A percentile compares a stretch with the other conserved stretches of the same genome.
Conservation (phyloP, 2,888 invertebrate genomes). For the Nymphalis urticae region DNA sequence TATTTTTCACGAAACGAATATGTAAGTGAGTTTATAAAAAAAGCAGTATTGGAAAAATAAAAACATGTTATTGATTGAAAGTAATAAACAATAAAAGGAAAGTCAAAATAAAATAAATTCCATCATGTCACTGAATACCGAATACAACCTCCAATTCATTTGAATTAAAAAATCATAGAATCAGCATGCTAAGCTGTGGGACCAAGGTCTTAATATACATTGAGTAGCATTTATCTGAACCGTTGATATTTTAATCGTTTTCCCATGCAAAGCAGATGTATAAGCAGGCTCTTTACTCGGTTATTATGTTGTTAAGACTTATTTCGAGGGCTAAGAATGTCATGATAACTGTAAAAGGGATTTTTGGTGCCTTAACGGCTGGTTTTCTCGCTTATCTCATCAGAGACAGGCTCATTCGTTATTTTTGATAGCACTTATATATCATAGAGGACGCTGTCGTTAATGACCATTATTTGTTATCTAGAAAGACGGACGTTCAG, state of each 20-base stretch:
- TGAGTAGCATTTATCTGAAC: slow-evolving; percentile 31
- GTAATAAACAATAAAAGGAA: background rate
- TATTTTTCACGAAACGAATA: no score
- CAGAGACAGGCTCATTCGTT: slow-evolving; percentile 37
- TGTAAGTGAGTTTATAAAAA: background rate
- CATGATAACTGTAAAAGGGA: slow-evolving; percentile 39
- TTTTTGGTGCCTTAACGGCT: slow-evolving; percentile 38
- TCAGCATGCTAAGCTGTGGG: slow-evolving; percentile 22
- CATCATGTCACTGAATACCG: background rate
- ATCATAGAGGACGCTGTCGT: slow-evolving; percentile 28
- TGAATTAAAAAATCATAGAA: slow-evolving; percentile 4
- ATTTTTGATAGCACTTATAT: slow-evolving; percentile 38
- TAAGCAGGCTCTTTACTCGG: slow-evolving; percentile 32
- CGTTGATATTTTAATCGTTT: slow-evolving; percentile 43
- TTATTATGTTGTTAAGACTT: slow-evolving; percentile 40
- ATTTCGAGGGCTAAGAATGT: slow-evolving; percentile 41
- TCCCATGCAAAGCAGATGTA: slow-evolving; percentile 40
- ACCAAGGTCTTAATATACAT: slow-evolving; percentile 33
- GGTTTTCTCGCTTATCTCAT: slow-evolving; percentile 30
- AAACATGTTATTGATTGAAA: slow-evolving; percentile 2
- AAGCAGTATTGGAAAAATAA: background rate
- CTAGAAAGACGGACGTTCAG: slow-evolving; percentile 23
- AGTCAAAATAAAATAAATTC: slow-evolving; percentile 8
- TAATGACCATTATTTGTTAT: slow-evolving; percentile 38
- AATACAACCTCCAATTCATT: slow-evolving; percentile 1